phyloP scores from a whole-genome alignment of 2,113 vertebrate genomes.

The Vulpes vulpes region DNA sequence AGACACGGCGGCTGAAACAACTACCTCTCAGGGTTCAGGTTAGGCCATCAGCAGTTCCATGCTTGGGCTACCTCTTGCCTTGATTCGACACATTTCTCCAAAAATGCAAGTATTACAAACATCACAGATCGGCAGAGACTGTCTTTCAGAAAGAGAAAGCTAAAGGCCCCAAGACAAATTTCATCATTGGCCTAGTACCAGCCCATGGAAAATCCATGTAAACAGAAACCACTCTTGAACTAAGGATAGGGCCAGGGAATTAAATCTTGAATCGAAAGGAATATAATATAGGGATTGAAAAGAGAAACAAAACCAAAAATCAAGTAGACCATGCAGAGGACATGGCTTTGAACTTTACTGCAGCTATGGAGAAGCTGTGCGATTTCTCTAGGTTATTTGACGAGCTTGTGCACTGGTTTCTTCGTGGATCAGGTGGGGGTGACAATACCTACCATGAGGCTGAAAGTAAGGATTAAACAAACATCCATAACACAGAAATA shows the following conservation, averaged over 20 bases:
- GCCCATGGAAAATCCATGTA: neutral
- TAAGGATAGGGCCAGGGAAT: neutral
- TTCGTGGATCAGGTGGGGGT: neutral
- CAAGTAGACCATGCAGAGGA: neutral
- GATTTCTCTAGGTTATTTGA: neutral
- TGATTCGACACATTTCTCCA: neutral
- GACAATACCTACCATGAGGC: rapidly evolving
- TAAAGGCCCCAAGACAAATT: neutral
- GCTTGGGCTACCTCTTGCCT: neutral
- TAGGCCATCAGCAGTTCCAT: neutral
- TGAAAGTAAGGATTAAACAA: neutral
- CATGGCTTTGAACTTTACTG: neutral
- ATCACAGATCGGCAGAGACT: neutral
- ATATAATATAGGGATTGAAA: neutral
- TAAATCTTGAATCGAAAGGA: neutral
- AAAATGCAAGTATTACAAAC: neutral
- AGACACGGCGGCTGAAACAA: neutral
- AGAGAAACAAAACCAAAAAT: neutral
- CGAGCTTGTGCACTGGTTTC: neutral
- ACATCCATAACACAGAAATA: neutral
- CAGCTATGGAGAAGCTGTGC: neutral
- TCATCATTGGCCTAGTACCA: neutral
- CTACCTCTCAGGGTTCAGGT: neutral
- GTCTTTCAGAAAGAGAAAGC: neutral
- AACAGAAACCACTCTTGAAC: neutral